phyloP scores from a whole-genome alignment of 35 echinoderm and acorn worm genomes.

The Eucidaris tribuloides region DNA sequence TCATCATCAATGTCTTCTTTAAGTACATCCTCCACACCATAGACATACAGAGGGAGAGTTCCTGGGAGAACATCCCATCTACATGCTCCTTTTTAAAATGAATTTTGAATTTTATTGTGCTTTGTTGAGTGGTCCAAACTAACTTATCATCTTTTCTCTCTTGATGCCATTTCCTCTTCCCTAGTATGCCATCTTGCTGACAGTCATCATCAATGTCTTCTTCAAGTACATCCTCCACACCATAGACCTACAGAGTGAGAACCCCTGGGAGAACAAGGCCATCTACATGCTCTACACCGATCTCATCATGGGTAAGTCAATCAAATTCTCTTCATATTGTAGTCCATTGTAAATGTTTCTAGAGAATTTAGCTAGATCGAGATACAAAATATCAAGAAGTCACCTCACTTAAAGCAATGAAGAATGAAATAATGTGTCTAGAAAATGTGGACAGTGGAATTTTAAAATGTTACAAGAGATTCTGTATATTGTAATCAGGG shows the following conservation, averaged over 20 bases:
- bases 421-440: too few species aligned
- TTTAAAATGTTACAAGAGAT: too few species aligned
- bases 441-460: too few species aligned
- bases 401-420: too few species aligned
- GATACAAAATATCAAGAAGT: too few species aligned
- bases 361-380: too few species aligned
- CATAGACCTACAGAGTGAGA: constrained; percentile 95
- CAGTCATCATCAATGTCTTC: constrained; percentile 83
- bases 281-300: constrained; percentile 99
- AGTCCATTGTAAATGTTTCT: neutral
- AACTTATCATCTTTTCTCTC: too few species aligned
- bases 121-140: too few species aligned
- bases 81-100: too few species aligned
- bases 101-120: too few species aligned
- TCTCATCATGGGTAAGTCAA: constrained; percentile 97
- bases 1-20: constrained; percentile 89
- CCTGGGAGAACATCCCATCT: constrained; percentile 99
- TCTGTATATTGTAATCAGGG: too few species aligned
- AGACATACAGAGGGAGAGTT: constrained; percentile 92
- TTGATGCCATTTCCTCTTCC: neutral
- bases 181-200: constrained; percentile 88
- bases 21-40: constrained; percentile 96
- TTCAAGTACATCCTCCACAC: constrained; percentile 95
- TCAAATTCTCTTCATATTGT: neutral
- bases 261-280: constrained; percentile 97